Evolutionary conservation across 1,140 invertebrate genomes (phyloP).

Genomic region (Drosophila chauvacae): DNA sequence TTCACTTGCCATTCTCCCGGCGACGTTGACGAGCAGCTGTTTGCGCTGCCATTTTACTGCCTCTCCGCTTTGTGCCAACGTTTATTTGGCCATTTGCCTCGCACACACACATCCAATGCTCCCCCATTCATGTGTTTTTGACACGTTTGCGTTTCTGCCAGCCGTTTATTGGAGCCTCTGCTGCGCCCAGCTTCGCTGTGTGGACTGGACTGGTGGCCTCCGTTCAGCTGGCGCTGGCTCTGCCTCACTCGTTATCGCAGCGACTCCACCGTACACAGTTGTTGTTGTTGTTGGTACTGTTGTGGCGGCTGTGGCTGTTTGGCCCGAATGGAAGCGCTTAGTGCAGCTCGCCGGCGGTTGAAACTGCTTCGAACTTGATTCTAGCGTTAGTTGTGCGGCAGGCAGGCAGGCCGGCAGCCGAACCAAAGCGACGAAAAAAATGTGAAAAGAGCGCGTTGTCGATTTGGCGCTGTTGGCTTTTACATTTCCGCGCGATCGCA

Average conservation of each 20-base stretch:
- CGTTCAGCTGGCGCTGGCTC: slow-evolving; percentile 23
- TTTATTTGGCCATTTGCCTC: slow-evolving; percentile 41
- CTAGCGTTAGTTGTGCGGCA: slow-evolving; percentile 49
- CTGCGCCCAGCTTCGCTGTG: slow-evolving; percentile 26
- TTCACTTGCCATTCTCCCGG: slow-evolving; percentile 32
- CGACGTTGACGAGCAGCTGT: slow-evolving; percentile 43
- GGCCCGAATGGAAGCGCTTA: slow-evolving; percentile 61
- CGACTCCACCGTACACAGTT: slow-evolving; percentile 19
- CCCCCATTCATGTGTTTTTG: slow-evolving; percentile 54
- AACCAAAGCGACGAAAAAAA: slow-evolving; percentile 18
- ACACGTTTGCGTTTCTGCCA: slow-evolving; percentile 65
- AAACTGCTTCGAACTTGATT: slow-evolving; percentile 76
- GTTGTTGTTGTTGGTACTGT: slow-evolving; percentile 13
- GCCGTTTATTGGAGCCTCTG: slow-evolving; percentile 37
- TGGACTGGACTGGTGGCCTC: slow-evolving; percentile 34
- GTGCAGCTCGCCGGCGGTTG: slow-evolving; percentile 58
- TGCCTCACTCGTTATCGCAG: slow-evolving; percentile 41
- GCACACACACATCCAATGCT: slow-evolving; percentile 8
- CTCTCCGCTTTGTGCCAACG: slow-evolving; percentile 15
- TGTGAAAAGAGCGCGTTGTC: slow-evolving; percentile 4
- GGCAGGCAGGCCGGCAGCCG: not conserved
- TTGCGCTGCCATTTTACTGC: slow-evolving; percentile 33
- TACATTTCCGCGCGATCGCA: slow-evolving; percentile 22
- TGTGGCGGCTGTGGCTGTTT: slow-evolving; percentile 36
- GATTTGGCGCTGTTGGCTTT: slow-evolving; percentile 15